phyloP scores from a whole-genome alignment of 1,140 invertebrate species.

The Triops longicaudatus region DNA sequence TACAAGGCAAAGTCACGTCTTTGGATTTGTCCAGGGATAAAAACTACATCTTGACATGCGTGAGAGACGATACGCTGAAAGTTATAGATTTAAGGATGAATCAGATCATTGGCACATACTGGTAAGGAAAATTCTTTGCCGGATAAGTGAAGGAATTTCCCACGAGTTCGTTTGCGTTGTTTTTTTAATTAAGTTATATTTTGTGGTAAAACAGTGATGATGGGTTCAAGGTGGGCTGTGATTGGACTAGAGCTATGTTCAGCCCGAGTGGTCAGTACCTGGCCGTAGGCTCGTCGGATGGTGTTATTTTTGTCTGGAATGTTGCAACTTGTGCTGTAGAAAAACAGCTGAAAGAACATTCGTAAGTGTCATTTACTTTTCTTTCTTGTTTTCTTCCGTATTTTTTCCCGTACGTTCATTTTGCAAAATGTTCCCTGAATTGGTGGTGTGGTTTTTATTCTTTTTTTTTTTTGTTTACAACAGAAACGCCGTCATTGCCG shows the following conservation, averaged over 20 bases:
- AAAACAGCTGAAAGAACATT: conserved; percentile 76
- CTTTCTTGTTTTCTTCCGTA: not conserved
- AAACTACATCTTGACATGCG: conserved; percentile 72
- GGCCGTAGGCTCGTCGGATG: conserved; percentile 81
- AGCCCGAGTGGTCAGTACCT: conserved; percentile 82
- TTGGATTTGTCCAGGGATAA: conserved; percentile 83
- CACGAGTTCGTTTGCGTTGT: not conserved
- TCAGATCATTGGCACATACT: conserved; percentile 73
- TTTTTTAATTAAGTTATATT: conserved; percentile 18
- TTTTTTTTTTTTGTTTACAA: conserved; percentile 41
- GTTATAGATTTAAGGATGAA: conserved; percentile 90
- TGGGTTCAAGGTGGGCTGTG: conserved; percentile 87
- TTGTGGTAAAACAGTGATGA: conserved; percentile 63
- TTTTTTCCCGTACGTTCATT: conserved; percentile 2
- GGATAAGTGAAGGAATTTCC: conserved; percentile 17
- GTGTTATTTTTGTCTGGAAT: conserved; percentile 86
- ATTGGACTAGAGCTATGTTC: conserved; percentile 85
- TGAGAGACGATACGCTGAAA: conserved; percentile 88
- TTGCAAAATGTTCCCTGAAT: conserved; percentile 6
- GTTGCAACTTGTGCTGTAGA: conserved; percentile 67
- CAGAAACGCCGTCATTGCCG: conserved; percentile 77
- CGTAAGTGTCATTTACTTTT: conserved; percentile 51
- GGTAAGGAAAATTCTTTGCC: conserved; percentile 49
- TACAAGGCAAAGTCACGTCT: conserved; percentile 91
- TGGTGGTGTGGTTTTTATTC: not conserved